A percentile compares a stretch with the other conserved stretches of the same genome.
Evolutionary conservation across 1,140 invertebrate genomes (phyloP).

Genomic region (Pseudomyrmex gracilis): DNA sequence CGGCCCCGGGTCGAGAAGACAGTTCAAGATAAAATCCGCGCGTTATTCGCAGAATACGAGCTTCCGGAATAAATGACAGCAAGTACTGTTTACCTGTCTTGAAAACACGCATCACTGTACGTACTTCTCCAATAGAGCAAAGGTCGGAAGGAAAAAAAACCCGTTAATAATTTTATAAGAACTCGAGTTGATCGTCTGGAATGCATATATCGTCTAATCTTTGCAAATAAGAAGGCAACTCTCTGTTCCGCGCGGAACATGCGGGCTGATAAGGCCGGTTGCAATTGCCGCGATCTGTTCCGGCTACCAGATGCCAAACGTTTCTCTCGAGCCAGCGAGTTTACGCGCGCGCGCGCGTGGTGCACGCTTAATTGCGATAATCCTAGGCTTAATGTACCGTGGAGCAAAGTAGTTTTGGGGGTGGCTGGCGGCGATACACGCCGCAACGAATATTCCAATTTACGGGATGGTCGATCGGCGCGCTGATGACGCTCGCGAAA

Average conservation of each 20-base stretch:
- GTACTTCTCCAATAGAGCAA: too few relatives aligned
- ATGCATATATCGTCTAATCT: too few relatives aligned
- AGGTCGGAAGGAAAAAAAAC: too few relatives aligned
- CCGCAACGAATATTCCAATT: conserved; percentile 28
- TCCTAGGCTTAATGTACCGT: conserved; percentile 35
- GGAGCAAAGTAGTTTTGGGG: conserved; percentile 36
- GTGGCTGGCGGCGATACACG: conserved; percentile 7
- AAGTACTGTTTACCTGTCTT: too few relatives aligned
- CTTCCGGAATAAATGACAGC: too few relatives aligned
- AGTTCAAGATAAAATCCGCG: too few relatives aligned
- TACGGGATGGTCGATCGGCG: neutral
- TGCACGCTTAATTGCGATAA: conserved; percentile 32
- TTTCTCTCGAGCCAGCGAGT: conserved; percentile 14
- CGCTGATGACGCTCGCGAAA: neutral
- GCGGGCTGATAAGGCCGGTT: conserved; percentile 2
- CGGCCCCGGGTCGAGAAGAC: too few relatives aligned
- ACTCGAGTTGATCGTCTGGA: too few relatives aligned
- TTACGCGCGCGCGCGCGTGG: conserved; percentile 32
- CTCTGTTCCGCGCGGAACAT: neutral
- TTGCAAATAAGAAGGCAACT: too few relatives aligned
- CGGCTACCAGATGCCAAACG: conserved; percentile 52
- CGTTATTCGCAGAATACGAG: too few relatives aligned
- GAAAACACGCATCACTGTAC: too few relatives aligned
- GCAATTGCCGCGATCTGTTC: conserved; percentile 8
- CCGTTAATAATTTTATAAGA: too few relatives aligned